phyloP scores from a whole-genome alignment of 2,113 vertebrate genomes.

The Salvator merianae region DNA sequence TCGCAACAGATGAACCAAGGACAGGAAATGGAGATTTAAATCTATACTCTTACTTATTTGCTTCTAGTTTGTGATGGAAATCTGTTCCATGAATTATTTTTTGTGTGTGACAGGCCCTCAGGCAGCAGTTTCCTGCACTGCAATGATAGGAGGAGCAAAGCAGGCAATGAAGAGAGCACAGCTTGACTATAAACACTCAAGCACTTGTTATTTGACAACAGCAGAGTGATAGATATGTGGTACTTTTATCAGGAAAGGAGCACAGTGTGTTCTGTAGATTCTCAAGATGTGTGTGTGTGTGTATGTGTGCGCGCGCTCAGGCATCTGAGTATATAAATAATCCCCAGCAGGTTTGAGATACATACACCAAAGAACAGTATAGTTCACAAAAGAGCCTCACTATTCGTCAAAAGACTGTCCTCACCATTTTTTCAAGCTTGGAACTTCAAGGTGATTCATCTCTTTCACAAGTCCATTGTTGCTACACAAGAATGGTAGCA shows the following conservation, averaged over 20 bases:
- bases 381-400: conserved; percentile 19
- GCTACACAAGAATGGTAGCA: conserved; percentile 8
- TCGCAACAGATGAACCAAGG: neutral
- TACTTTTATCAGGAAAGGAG: neutral
- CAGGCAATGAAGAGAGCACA: conserved; percentile 41
- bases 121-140: conserved; percentile 33
- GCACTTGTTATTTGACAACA: conserved; percentile 5
- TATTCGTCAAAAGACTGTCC: conserved; percentile 17
- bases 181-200: conserved; percentile 49
- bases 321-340: neutral
- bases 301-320: no score
- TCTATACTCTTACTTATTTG: neutral
- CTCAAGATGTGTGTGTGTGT: neutral
- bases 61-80: conserved; percentile 13
- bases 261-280: neutral
- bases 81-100: conserved; percentile 39
- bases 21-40: neutral
- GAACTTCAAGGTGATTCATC: conserved; percentile 21
- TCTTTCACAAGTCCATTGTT: conserved; percentile 35
- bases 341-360: neutral
- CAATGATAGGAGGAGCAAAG: conserved; percentile 38
- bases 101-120: conserved; percentile 53
- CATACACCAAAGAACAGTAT: neutral
- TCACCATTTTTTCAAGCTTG: neutral
- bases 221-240: conserved; percentile 21